Evolutionary conservation across 1,140 invertebrate species (phyloP).

Genomic region (Atta texana): DNA sequence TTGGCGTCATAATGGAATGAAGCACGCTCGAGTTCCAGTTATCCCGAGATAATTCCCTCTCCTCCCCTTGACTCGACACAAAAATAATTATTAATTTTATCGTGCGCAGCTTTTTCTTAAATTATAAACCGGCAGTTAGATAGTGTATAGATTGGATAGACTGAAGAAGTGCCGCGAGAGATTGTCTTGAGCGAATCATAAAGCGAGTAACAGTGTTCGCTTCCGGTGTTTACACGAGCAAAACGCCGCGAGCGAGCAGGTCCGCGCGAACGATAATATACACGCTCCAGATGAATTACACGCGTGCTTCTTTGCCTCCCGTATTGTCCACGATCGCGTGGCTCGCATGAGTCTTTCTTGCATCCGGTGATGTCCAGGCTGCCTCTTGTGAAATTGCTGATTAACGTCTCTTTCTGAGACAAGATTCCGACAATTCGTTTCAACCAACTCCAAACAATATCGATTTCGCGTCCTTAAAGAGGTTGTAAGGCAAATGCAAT

Average conservation of each 20-base stretch:
- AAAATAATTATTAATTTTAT: slow-evolving; percentile 21
- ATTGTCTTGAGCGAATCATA: slow-evolving; percentile 47
- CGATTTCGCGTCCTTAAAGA: neutral
- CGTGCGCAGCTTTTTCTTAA: neutral
- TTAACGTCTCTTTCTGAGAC: neutral
- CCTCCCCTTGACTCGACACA: neutral
- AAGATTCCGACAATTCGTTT: neutral
- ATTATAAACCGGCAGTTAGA: slow-evolving; percentile 29
- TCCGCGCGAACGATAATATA: slow-evolving; percentile 68
- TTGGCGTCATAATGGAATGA: neutral
- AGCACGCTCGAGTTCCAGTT: neutral
- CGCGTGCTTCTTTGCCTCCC: slow-evolving; percentile 31
- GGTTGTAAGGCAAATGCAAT: no score
- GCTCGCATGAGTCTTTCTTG: slow-evolving; percentile 27
- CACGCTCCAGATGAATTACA: slow-evolving; percentile 70
- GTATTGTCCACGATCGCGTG: slow-evolving; percentile 59
- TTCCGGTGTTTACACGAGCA: slow-evolving; percentile 70
- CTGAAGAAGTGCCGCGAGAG: slow-evolving; percentile 39
- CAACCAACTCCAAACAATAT: neutral
- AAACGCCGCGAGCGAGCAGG: slow-evolving; percentile 38
- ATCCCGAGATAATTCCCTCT: neutral
- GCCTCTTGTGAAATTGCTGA: slow-evolving; percentile 16
- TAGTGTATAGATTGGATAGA: neutral
- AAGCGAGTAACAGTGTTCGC: slow-evolving; percentile 49
- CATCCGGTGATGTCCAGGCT: slow-evolving; percentile 55